phyloP scores from a whole-genome alignment of 1,140 invertebrate species.

The Aleiodes sp. region DNA sequence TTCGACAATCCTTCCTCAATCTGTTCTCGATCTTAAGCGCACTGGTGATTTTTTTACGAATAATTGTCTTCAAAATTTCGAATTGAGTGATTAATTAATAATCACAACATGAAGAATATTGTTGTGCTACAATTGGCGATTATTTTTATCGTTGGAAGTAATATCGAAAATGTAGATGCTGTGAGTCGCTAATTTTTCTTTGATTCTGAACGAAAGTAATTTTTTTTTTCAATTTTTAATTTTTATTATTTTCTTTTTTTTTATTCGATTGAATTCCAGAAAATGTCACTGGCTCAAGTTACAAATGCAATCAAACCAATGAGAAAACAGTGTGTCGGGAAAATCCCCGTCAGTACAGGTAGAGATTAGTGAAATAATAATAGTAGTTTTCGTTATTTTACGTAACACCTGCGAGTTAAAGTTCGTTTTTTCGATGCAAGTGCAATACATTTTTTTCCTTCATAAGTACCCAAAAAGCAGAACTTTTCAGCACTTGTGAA shows the following conservation, averaged over 20 bases:
- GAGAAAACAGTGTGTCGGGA: conserved; percentile 32
- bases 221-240: background rate
- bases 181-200: conserved; percentile 5
- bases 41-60: background rate
- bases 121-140: background rate
- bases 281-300: conserved; percentile 20
- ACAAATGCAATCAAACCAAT: conserved; percentile 10
- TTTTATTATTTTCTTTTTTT: background rate
- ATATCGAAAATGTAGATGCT: conserved; percentile 12
- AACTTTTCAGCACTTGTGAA: no score
- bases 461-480: no score
- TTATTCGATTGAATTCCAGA: background rate
- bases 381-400: no score
- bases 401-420: no score
- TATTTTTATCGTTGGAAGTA: background rate
- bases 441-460: no score
- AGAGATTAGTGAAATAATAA: background rate
- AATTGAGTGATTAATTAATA: background rate
- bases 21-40: no score
- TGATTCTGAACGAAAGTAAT: background rate
- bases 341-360: conserved; percentile 37
- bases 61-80: background rate
- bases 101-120: background rate
- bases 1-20: no score
- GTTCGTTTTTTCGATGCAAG: background rate